Base-by-base conservation (phyloP, 2,888 invertebrate species). In the Mythimna impura region DNA sequence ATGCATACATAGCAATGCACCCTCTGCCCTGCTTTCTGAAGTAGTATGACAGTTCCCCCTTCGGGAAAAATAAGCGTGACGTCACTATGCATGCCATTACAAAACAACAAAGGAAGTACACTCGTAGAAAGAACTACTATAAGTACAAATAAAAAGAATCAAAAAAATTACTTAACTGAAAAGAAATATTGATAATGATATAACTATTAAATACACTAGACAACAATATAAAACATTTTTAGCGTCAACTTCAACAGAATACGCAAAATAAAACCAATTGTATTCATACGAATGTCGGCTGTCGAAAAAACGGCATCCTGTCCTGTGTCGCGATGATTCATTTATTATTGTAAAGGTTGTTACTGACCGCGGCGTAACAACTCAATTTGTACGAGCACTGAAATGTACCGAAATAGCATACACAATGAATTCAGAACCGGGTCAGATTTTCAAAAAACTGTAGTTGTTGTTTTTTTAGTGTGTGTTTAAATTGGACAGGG, bases 321-420 rank as follows among this genome's bases (percentile, higher is more conserved):
- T 70, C 70, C 66, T 73, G 73, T 86, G 62, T 75, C 62, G 61
- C 55, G 54, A 76, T 84, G 85, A 85, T 78, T 85, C 85, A 86
- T 84, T 85, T 85, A 86, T 82, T 86, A 85, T 86, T 86, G 68
- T 86, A 80, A 71, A 81, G 87, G 75, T 81, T 73, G 78, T 82
- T 82, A 80, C 75, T 75, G 76, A 76, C 73, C 77, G 57, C 69
- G 71, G 43, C 61, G 71, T 79, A 77, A 87, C 84, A 87, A 87
- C 81, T 81, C 81, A 81, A 86, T 87, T 87, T 86, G 72, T 85
- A 79, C 83, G 85, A 73, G 71, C 55, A 57, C 63, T 66, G 67
- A 71, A 84, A 80, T 78, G 55, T 76, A 78, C 72, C 58, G 70
- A 61, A 80, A 86, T 78, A 66, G 85, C 86, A 86, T 85, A 86